phyloP scores from a whole-genome alignment of 2,113 vertebrate species.

The Scytalopus superciliaris region DNA sequence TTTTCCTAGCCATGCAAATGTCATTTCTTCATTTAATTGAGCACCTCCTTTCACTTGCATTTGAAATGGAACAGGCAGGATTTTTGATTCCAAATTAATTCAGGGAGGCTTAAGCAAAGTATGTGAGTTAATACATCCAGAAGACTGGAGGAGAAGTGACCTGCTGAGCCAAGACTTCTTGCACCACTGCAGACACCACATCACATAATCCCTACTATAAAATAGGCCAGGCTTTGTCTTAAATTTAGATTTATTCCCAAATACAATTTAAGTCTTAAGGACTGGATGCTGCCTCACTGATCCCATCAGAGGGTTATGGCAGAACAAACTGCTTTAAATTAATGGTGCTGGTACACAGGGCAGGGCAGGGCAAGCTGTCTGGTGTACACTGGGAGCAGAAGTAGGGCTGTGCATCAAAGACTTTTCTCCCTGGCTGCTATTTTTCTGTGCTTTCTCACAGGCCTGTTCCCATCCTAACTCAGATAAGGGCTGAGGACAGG shows the following conservation, averaged over 20 bases:
- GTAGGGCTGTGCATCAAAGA: background rate
- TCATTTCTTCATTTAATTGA: background rate
- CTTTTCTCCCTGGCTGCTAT: background rate
- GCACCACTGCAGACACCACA: background rate
- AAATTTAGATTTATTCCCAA: conserved; percentile 5
- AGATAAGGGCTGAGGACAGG: background rate
- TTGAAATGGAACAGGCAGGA: background rate
- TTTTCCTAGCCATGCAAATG: background rate
- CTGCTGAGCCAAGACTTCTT: background rate
- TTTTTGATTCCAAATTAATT: background rate
- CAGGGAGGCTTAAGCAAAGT: background rate
- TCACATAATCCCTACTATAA: conserved; percentile 11
- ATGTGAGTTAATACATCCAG: background rate
- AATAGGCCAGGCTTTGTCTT: background rate
- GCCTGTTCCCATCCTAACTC: background rate
- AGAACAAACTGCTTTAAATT: background rate
- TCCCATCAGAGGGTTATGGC: background rate
- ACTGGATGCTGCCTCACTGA: background rate
- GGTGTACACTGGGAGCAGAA: fast-evolving
- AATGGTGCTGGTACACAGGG: background rate
- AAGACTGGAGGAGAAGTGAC: background rate
- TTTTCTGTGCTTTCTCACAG: background rate
- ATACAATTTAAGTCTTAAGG: background rate
- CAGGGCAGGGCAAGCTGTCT: background rate
- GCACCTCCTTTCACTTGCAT: background rate